Evolutionary conservation across 2,113 vertebrate species (phyloP), one percentile per base, ranked within the genome.

Genomic region (Mormoops blainvillei): DNA sequence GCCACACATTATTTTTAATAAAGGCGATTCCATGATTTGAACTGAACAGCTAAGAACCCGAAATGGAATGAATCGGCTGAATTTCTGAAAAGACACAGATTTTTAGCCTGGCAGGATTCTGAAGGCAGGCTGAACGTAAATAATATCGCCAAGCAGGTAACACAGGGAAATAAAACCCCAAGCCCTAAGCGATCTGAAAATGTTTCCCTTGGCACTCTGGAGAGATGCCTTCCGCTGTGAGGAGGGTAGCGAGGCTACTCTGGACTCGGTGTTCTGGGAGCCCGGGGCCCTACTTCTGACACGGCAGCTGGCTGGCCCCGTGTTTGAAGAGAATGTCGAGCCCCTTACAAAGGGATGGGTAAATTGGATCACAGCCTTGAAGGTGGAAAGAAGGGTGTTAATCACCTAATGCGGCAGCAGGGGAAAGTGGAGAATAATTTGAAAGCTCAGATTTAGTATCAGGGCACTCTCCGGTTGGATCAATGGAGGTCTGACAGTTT

Each of bases 341-440:
- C 33, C 36, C 92, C 80, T 56, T 18, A 38, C 31, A 70, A 68
- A 74, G 82, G 33, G 5, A 31, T 63, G n/a, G 22, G n/a, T 48
- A 80, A 71, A 77, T 56, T 56, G 24, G 24, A 33, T 12, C 26
- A 26, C 18, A 68, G 48, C 54, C 76, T 14, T 31, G 52, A 70
- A 74, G 13, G 24, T n/a, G 31, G 50, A 52, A 88, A 58, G 33
- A 74, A 96, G 91, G 43, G 19, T n/a, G 87, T 80, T 74, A 38
- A 28, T 76, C 33, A 67, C 71, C 38, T 11, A 56, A 52, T 58
- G 41, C 3, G 56, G 92, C 52, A 73, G 45, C 93, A 82, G 87
- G 38, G 95, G 81, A 97, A 97, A 94, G 71, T 58, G 61, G 70
- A 43, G 63, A 96, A 67, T 45, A 80, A 68, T 8, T 28, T 38